Base-by-base conservation (phyloP, 2,113 vertebrate species). In the Lepisosteus osseus region DNA sequence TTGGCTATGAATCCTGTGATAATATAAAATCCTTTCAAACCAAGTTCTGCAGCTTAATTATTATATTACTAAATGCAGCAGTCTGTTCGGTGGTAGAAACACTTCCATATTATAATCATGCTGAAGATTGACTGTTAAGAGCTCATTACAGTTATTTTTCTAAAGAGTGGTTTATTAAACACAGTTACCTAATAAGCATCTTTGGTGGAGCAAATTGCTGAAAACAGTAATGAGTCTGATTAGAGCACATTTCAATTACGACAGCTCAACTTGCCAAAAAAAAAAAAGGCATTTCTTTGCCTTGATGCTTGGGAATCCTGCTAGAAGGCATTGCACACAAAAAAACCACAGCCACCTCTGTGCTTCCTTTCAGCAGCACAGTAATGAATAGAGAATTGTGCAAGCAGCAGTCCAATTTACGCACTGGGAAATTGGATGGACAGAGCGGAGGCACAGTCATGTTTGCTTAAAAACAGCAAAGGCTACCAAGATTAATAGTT, bases 171-270 rank as follows among this genome's bases (percentile, higher is more conserved):
- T 95, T 96, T 97, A 97, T 98, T 96, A 98, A 97, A 97, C 95
- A 97, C 93, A 96, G 95, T 97, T 96, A 97, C 95, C 95, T 96
- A 98, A 98, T 98, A 98, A 97, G 95, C 95, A 95, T 97, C 94
- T 97, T 96, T 95, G 94, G 92, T 95, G 91, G 92, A 93, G 94
- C 93, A 96, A 98, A 98, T 99, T 97, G 95, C 94, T 93, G 94
- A 96, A 96, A 98, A 95, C 95, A 95, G 94, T 98, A 99, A 98
- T 98, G 97, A 97, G 94, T 94, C 95, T 98, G 95, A 99, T 98
- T 97, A 98, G 94, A 93, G 93, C 94, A 94, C 94, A 94, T 98
- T 97, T 98, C 95, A 97, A 96, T 97, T 97, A 98, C 82, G 85
- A 95, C 93, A 94, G 94, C 92, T 96, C 91, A 90, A 89, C 93